These are phyloP conservation scores for Apeira syringaria DNA, from an alignment of 2,888 invertebrate species.

Conservation along the genomic window DNA sequence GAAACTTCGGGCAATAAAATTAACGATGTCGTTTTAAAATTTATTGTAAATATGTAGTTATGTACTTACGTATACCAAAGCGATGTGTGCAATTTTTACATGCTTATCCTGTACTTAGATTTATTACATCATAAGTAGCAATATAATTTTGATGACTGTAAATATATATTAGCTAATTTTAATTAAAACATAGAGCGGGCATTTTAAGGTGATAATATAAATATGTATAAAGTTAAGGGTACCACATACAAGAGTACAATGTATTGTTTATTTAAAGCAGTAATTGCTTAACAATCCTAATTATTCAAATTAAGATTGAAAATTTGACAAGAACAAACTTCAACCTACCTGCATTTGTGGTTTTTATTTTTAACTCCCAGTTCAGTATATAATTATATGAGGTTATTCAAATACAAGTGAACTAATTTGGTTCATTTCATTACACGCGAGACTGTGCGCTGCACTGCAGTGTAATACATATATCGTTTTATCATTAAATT, in stretches of 20 bases:
- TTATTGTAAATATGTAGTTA: slow-evolving; percentile 80
- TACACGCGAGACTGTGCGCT: too few relatives aligned
- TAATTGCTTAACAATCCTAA: slow-evolving; percentile 1
- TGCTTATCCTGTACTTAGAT: slow-evolving; percentile 73
- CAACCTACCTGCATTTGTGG: too few relatives aligned
- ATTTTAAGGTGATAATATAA: slow-evolving; percentile 36
- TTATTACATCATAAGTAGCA: slow-evolving; percentile 58
- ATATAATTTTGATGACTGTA: slow-evolving; percentile 49
- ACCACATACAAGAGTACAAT: slow-evolving; percentile 7
- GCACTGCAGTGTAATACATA: too few relatives aligned
- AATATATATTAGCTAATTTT: slow-evolving; percentile 40
- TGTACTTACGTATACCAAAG: slow-evolving; percentile 82
- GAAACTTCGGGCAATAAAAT: slow-evolving; percentile 74
- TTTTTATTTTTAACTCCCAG: too few relatives aligned
- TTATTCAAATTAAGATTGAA: background rate
- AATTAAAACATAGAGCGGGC: slow-evolving; percentile 31
- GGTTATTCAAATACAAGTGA: too few relatives aligned
- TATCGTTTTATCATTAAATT: too few relatives aligned
- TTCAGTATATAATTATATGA: too few relatives aligned
- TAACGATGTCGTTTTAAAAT: slow-evolving; percentile 59
- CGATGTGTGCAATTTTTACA: slow-evolving; percentile 83
- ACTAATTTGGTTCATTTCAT: too few relatives aligned
- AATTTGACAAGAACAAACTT: too few relatives aligned
- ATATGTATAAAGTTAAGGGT: slow-evolving; percentile 38
- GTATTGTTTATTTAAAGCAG: background rate